Conservation (phyloP, 2,797 vertebrate species). For the Benthosema pterotum region DNA sequence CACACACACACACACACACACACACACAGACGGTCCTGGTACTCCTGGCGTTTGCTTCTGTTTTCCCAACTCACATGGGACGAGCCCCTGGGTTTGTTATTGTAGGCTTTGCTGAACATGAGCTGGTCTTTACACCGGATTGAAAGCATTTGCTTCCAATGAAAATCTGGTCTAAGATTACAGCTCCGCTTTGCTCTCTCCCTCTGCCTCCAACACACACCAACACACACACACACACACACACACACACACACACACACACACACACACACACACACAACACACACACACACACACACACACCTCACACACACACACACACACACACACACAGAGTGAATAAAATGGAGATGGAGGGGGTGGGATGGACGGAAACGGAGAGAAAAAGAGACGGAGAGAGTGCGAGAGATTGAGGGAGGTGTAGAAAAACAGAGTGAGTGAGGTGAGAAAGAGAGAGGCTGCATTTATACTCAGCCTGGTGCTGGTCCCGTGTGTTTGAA, state of each 20-base stretch:
- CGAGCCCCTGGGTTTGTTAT: constrained; percentile 94
- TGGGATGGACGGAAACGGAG: not conserved
- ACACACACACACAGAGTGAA: constrained; percentile 9
- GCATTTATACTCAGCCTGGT: too few species aligned
- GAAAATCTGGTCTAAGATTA: constrained; percentile 99
- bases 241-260: constrained; percentile 20
- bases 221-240: constrained; percentile 44
- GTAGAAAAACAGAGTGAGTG: not conserved
- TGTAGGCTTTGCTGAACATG: constrained; percentile 98
- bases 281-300: too few species aligned
- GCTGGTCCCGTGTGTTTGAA: too few species aligned
- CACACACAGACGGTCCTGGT: constrained; percentile 64
- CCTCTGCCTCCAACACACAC: constrained; percentile 41
- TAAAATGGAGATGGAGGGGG: constrained; percentile 17
- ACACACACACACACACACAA: constrained; percentile 56
- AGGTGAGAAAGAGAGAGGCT: constrained; percentile 3
- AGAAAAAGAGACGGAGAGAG: constrained; percentile 22
- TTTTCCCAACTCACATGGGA: constrained; percentile 87
- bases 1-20: constrained; percentile 31
- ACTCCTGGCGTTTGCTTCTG: constrained; percentile 79
- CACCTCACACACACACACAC: too few species aligned
- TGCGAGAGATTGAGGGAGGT: constrained; percentile 6
- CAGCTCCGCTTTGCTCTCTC: constrained; percentile 85
- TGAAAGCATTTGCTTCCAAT: constrained; percentile 99
- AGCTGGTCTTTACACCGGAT: constrained; percentile 98